Percentiles rank a stretch among this genome's conserved stretches.
Conservation (phyloP, 2,888 invertebrate genomes). For the Melikaiella ostensackeni region DNA sequence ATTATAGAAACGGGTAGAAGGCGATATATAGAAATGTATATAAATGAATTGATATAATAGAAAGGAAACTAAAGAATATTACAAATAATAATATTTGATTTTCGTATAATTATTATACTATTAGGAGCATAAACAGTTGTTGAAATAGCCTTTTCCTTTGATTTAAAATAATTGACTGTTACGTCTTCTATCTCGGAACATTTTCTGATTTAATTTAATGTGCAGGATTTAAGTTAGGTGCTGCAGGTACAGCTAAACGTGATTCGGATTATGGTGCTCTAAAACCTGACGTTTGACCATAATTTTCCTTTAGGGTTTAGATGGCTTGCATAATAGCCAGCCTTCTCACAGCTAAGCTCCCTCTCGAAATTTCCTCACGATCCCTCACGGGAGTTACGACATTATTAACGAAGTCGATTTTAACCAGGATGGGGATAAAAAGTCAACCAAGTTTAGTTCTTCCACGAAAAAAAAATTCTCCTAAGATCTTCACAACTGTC, state of each 20-base stretch:
- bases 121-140: neutral
- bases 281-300: slow-evolving; percentile 52
- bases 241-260: slow-evolving; percentile 33
- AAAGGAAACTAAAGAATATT: no score
- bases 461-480: slow-evolving; percentile 5
- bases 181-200: neutral
- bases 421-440: neutral
- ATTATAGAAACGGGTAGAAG: no score
- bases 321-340: slow-evolving; percentile 28
- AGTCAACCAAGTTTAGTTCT: neutral
- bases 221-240: slow-evolving; percentile 15
- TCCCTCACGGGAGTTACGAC: slow-evolving; percentile 32
- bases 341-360: slow-evolving; percentile 46
- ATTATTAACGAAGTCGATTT: slow-evolving; percentile 38
- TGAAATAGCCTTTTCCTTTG: neutral
- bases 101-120: neutral
- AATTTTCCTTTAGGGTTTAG: slow-evolving; percentile 49
- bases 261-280: slow-evolving; percentile 50
- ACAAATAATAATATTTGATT: no score
- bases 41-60: no score
- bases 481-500: neutral
- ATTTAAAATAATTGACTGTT: neutral
- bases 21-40: no score
- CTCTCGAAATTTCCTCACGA: slow-evolving; percentile 37
- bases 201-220: slow-evolving; percentile 6